Evolutionary conservation across 2,113 vertebrate species (phyloP).

Genomic region (Microtus pennsylvanicus): DNA sequence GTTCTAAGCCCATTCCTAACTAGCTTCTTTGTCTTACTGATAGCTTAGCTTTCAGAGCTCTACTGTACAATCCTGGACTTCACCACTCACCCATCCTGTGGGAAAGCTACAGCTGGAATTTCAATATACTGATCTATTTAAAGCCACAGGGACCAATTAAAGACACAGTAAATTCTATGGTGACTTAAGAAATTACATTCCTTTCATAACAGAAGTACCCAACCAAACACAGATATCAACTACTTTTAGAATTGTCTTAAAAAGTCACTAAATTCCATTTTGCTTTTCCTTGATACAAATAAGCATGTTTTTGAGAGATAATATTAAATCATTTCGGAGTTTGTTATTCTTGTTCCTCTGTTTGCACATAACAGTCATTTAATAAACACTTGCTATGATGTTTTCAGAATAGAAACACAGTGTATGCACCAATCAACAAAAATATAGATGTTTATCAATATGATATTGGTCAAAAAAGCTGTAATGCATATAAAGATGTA

Average conservation of each 20-base stretch:
- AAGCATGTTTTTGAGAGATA: neutral
- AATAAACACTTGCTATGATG: neutral
- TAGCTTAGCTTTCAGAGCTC: neutral
- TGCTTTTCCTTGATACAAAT: neutral
- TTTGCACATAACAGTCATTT: neutral
- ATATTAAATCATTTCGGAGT: neutral
- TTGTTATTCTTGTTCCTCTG: neutral
- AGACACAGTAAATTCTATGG: neutral
- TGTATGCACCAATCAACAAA: neutral
- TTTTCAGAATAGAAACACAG: neutral
- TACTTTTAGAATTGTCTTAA: neutral
- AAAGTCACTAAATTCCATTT: neutral
- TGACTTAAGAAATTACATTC: neutral
- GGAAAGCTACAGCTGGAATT: neutral
- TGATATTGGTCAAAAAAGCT: neutral
- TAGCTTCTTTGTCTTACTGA: neutral
- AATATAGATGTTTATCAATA: neutral
- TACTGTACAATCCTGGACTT: neutral
- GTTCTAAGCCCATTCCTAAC: neutral
- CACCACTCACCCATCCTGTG: neutral
- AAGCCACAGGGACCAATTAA: neutral
- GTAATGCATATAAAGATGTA: neutral
- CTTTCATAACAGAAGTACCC: neutral
- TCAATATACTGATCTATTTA: neutral
- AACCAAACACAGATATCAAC: conserved; percentile 15